Conservation (phyloP, 2,113 vertebrate genomes). For the Cebus imitator region DNA sequence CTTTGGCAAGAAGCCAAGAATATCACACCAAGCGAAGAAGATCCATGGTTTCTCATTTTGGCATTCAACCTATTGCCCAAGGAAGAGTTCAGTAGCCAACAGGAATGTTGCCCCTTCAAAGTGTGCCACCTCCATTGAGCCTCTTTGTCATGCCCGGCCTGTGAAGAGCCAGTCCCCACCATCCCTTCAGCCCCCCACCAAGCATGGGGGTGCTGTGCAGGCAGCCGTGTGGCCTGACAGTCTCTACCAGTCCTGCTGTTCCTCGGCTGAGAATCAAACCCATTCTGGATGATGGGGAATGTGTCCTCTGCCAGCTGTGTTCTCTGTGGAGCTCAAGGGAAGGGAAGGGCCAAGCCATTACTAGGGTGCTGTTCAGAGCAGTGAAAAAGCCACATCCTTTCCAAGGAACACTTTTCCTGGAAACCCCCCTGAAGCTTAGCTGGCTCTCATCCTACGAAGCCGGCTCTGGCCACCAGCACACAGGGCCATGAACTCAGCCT, state of each 20-base stretch:
- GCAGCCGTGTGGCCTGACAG: conserved; percentile 80
- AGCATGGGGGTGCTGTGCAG: conserved; percentile 80
- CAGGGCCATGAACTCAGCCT: neutral
- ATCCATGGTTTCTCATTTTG: neutral
- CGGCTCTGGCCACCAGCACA: neutral
- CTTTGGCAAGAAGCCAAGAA: neutral
- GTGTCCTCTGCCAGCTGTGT: conserved; percentile 31
- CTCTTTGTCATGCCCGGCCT: conserved; percentile 27
- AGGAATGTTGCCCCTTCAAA: neutral
- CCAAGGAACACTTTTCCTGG: neutral
- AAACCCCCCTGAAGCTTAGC: neutral
- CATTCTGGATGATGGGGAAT: conserved; percentile 83
- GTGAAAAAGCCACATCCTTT: neutral
- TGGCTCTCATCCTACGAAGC: neutral
- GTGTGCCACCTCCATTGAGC: conserved; percentile 54
- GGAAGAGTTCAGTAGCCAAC: neutral
- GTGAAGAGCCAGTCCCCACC: conserved; percentile 39
- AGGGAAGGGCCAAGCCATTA: neutral
- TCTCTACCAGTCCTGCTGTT: conserved; percentile 82
- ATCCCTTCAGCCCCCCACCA: neutral
- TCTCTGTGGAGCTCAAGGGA: neutral
- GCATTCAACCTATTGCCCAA: neutral
- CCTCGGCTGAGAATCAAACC: conserved; percentile 87
- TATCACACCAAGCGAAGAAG: neutral
- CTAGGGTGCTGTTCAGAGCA: neutral